phyloP scores from a whole-genome alignment of 2,888 invertebrate species.

The Lycia hirtaria region DNA sequence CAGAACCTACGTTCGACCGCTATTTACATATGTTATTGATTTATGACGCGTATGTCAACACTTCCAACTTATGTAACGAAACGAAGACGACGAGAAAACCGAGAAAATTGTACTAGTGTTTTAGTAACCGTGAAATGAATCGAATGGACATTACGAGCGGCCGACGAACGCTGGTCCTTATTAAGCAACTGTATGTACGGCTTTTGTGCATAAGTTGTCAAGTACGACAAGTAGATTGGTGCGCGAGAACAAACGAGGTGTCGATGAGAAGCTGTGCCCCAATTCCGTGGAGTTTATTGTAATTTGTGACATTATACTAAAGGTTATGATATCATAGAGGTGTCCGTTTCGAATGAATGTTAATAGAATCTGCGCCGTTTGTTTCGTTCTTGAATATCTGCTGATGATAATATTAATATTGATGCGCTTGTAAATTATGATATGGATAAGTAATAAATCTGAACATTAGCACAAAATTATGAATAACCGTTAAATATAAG shows the following conservation, averaged over 20 bases:
- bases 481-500: conserved; percentile 15
- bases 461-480: conserved; percentile 18
- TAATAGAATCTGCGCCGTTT: conserved; percentile 6
- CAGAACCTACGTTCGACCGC: conserved; percentile 8
- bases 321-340: conserved; percentile 25
- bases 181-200: conserved; percentile 52
- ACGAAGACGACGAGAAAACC: conserved; percentile 14
- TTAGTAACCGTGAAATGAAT: conserved; percentile 25
- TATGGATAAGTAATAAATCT: conserved; percentile 26
- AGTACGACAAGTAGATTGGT: conserved; percentile 59
- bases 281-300: conserved; percentile 44
- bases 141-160: conserved; percentile 17
- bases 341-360: conserved; percentile 11
- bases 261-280: conserved; percentile 53
- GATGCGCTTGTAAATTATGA: conserved; percentile 17
- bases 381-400: conserved; percentile 4
- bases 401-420: conserved; percentile 12
- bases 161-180: conserved; percentile 30
- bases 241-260: conserved; percentile 51
- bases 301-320: conserved; percentile 36
- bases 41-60: conserved; percentile 19
- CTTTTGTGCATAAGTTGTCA: conserved; percentile 61
- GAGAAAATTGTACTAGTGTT: conserved; percentile 18
- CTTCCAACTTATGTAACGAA: conserved; percentile 13
- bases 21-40: conserved; percentile 17